Evolutionary conservation across 2,113 vertebrate genomes (phyloP).

Genomic region (Atlantisia rogersi): DNA sequence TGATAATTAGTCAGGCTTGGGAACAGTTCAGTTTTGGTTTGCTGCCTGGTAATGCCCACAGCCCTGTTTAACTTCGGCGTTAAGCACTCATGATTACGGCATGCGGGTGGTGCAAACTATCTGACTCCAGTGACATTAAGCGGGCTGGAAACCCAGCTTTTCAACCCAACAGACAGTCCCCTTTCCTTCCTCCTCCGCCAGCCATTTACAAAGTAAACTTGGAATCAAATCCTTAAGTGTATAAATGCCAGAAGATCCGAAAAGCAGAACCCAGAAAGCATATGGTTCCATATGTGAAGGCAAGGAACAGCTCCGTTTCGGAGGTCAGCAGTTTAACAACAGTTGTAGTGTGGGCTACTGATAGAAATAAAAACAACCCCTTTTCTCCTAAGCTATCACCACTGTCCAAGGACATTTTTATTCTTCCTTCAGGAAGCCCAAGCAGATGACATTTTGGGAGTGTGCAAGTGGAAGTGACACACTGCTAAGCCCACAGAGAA

Average conservation of each 20-base stretch:
- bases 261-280: not conserved
- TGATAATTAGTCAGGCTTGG: not conserved
- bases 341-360: not conserved
- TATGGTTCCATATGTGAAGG: not conserved
- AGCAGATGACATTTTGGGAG: not conserved
- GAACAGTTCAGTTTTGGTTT: not conserved
- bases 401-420: not conserved
- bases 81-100: not conserved
- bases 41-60: not conserved
- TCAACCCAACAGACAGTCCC: not conserved
- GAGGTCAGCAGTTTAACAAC: not conserved
- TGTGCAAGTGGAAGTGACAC: accelerated
- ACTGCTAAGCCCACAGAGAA: not conserved
- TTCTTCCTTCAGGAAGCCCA: not conserved
- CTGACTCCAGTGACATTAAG: not conserved
- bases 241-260: not conserved
- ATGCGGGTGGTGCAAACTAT: not conserved
- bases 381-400: not conserved
- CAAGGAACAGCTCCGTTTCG: not conserved
- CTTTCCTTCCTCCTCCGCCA: not conserved
- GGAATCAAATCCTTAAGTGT: not conserved
- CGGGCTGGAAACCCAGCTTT: not conserved
- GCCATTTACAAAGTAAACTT: not conserved
- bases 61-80: not conserved
- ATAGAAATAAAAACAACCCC: not conserved